Base-by-base conservation (phyloP, 2,888 invertebrate genomes). In the Drosophila borborema region DNA sequence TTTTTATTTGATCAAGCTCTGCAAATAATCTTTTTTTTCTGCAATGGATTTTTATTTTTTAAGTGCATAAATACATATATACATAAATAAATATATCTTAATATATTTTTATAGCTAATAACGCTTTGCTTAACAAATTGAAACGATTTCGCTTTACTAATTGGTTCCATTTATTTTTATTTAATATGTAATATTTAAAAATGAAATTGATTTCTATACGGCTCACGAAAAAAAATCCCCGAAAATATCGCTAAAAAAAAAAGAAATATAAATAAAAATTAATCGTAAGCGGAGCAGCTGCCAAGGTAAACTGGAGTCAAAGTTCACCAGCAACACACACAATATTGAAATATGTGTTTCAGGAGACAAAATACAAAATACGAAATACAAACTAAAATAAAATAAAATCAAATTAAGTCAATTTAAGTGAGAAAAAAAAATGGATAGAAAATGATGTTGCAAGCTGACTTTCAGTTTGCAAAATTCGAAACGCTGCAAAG, bases 381-480 rank as follows among this genome's bases (percentile, higher is more conserved):
- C n/a, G 20, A 43, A 14, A 46, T 48, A 62, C 72, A 53, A 56
- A 63, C 45, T 36, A 45, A 67, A 65, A 64, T 45, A 45, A 67
- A 65, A 64, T 45, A 43, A 48, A 48, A 20, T 64, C 14, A 64
- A 73, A 62, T 59, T n/a, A 63, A 74, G 78, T 79, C 80, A 71
- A 65, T 51, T 49, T 48, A 20, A 20, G 34, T 12, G 6, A 34
- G 28, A 56, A 23, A 49, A 34, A 62, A 45, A 31, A 10, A 23
- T 23, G 23, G n/a, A 16, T 41, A 38, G 53, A 38, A 54, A 53
- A 41, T 59, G 53, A 66, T 84, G 72, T 83, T 75, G 89, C 79
- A 89, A 84, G 72, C 71, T 18, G 56, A 72, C 86, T 88, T 86
- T 84, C 86, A 53, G 75, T 75, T 82, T 84, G 83, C 78, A 60